phyloP scores from a whole-genome alignment of 2,113 vertebrate species.

The Oriolus oriolus region DNA sequence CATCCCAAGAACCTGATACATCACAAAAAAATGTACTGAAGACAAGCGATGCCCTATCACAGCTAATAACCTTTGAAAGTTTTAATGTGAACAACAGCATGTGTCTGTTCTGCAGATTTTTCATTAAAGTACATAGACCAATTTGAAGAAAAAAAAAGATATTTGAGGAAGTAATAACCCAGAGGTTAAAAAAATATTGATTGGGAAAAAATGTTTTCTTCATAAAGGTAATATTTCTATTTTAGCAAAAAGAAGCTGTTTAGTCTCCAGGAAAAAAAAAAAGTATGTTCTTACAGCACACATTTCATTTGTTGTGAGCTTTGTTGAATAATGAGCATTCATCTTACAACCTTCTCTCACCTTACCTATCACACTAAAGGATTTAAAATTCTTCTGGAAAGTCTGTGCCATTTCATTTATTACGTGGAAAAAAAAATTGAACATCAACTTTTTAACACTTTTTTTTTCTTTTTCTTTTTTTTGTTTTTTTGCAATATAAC shows the following conservation, averaged over 20 bases:
- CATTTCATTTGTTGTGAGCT: conserved; percentile 68
- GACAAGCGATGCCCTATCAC: conserved; percentile 61
- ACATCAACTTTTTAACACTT: conserved; percentile 27
- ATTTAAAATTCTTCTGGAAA: conserved; percentile 57
- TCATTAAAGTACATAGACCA: conserved; percentile 75
- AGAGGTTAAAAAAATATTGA: conserved; percentile 80
- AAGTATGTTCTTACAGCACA: conserved; percentile 60
- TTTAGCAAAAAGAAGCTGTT: conserved; percentile 66
- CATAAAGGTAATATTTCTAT: conserved; percentile 74
- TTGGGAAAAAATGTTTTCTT: conserved; percentile 78
- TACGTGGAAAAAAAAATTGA: conserved; percentile 23
- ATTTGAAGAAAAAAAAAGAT: conserved; percentile 57
- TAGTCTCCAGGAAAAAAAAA: conserved; percentile 43
- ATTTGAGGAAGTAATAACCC: conserved; percentile 76
- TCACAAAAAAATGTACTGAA: conserved; percentile 59
- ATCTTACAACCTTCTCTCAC: conserved; percentile 56
- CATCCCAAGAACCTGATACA: conserved; percentile 53
- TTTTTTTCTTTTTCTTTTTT: background rate
- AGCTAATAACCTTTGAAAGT: conserved; percentile 74
- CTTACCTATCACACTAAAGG: conserved; percentile 57
- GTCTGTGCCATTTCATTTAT: conserved; percentile 42
- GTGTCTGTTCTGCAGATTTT: conserved; percentile 70
- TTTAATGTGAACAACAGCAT: conserved; percentile 73
- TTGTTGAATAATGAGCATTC: conserved; percentile 72
- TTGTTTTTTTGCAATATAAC: background rate